Evolutionary conservation across 2,113 vertebrate genomes (phyloP), one percentile per base, ranked within the genome.

Genomic region (Labrus mixtus): DNA sequence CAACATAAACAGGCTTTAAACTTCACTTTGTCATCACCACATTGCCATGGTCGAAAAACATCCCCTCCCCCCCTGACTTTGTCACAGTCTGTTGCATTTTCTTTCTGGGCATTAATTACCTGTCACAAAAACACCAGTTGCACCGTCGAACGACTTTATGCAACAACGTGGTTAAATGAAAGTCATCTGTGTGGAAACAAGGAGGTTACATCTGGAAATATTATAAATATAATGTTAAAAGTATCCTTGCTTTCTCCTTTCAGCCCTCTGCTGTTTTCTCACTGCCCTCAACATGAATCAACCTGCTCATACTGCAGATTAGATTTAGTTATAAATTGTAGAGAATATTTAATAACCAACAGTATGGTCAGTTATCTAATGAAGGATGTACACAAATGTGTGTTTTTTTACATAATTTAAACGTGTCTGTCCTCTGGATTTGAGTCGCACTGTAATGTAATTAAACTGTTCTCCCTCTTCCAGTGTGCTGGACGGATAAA

Each of bases 81-180:
- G 13, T 53, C 3, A 5, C 8, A 54, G 62, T 46, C 29, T 63
- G 25, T 48, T 12, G 16, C 37, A 2, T 10, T 57, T 25, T 43
- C 20, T 68, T 71, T 68, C 48, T 64, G 68, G 78, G 76, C 75
- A 86, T 86, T 79, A 66, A 66, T 82, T 68, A 36, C 63, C 51
- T 57, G 51, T 65, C 53, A 68, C 22, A 61, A 54, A 78, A 69
- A 48, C 46, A 60, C 25, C 17, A 36, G 10, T 57, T 2, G 16
- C 25, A 60, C 20, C 1, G 22, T 58, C 36, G 0, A 6, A 7
- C 54, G 19, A 46, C n/a, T 46, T 66, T 73, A 82, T 88, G 79
- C 73, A 90, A 72, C 43, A 43, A 10, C 41, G 16, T 37, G 19
- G 5, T 53, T 57, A 22, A 61, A 71, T 79, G 36, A 41, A 71